A percentile compares a stretch with the other conserved stretches of the same genome.
Conservation (phyloP, 2,113 vertebrate genomes). For the Erpornis zantholeuca region DNA sequence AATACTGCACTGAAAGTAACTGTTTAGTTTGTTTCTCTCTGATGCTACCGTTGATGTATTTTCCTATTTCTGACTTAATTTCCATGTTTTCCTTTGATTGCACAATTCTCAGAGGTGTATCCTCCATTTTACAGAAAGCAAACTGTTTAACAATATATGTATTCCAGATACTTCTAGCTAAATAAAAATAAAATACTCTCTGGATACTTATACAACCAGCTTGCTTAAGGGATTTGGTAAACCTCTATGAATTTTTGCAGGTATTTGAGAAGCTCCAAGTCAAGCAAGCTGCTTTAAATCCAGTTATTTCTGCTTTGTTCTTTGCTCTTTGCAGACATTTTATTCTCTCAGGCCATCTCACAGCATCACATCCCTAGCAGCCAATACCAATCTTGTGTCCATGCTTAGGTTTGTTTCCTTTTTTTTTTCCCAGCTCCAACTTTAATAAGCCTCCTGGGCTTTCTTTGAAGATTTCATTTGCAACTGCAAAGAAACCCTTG, state of each 20-base stretch:
- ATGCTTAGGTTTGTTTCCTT: neutral
- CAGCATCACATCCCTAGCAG: neutral
- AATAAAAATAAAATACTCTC: neutral
- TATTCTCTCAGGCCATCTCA: neutral
- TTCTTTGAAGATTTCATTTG: slow-evolving; percentile 25
- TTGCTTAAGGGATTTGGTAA: neutral
- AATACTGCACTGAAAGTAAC: neutral
- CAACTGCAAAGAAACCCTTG: neutral
- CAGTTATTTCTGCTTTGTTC: neutral
- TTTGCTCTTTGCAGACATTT: slow-evolving; percentile 6
- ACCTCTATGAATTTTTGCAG: neutral
- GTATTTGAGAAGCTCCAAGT: neutral
- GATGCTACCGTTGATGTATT: neutral
- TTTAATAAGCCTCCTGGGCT: slow-evolving; percentile 6
- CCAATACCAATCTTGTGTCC: neutral
- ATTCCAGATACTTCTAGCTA: neutral
- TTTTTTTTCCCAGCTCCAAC: neutral
- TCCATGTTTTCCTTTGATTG: neutral
- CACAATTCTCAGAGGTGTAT: neutral
- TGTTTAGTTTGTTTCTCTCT: neutral
- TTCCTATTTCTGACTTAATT: neutral
- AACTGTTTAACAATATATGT: neutral
- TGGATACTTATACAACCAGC: neutral
- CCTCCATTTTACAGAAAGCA: neutral
- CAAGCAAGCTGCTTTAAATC: neutral